These are phyloP conservation scores for Chloropsis cyanopogon DNA, from an alignment of 2,113 vertebrate species.

Conservation along the genomic window DNA sequence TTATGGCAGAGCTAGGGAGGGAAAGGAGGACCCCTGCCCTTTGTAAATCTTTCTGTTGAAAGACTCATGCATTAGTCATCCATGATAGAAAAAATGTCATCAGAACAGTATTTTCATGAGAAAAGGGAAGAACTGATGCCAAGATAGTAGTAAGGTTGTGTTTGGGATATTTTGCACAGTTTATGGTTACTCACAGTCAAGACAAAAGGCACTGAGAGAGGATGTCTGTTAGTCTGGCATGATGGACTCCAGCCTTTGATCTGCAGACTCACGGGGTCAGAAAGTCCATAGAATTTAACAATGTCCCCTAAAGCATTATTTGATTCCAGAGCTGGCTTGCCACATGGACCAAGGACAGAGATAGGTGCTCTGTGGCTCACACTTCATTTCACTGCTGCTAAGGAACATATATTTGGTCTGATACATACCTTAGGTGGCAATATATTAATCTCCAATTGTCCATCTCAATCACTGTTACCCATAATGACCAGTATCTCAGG, in stretches of 20 bases:
- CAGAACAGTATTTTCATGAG: background rate
- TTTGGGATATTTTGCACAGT: background rate
- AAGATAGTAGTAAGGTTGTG: background rate
- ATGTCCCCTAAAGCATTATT: background rate
- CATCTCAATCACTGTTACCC: background rate
- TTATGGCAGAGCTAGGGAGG: background rate
- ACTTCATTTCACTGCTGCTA: background rate
- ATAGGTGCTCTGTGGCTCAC: background rate
- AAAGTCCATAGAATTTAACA: background rate
- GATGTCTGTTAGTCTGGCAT: background rate
- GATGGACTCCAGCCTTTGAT: background rate
- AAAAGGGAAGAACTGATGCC: background rate
- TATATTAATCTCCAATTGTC: background rate
- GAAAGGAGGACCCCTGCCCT: background rate
- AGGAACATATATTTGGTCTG: background rate
- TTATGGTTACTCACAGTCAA: background rate
- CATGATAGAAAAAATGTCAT: background rate
- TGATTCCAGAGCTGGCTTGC: background rate
- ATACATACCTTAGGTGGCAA: background rate
- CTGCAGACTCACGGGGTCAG: background rate
- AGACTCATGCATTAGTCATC: background rate
- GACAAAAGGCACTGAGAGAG: background rate
- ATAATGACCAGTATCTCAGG: background rate
- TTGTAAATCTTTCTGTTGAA: background rate
- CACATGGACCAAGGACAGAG: background rate